phyloP scores from a whole-genome alignment of 2,797 vertebrate species.

The Lutjanus argentimaculatus region DNA sequence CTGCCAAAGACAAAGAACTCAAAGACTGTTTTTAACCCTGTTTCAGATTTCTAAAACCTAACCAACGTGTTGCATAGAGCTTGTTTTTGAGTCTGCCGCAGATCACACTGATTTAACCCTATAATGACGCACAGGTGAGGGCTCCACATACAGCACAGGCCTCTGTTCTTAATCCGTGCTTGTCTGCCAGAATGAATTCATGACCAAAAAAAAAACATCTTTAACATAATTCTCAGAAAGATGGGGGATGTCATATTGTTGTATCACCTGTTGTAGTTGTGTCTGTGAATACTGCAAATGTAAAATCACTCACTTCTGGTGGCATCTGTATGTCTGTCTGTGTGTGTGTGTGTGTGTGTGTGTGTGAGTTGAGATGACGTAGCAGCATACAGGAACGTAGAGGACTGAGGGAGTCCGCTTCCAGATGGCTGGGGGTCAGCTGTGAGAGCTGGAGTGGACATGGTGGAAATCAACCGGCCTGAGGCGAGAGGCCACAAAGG shows the following conservation, averaged over 20 bases:
- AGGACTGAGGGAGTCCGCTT: conserved; percentile 45
- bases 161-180: conserved; percentile 37
- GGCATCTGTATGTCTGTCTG: neutral
- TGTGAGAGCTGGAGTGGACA: conserved; percentile 35
- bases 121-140: conserved; percentile 6
- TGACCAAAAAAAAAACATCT: neutral
- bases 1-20: neutral
- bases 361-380: conserved; percentile 48
- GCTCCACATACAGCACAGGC: conserved; percentile 5
- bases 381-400: conserved; percentile 75
- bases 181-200: conserved; percentile 20
- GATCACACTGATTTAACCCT: conserved; percentile 19
- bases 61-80: conserved; percentile 65
- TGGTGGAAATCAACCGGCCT: conserved; percentile 54
- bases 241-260: conserved; percentile 12
- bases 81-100: conserved; percentile 44
- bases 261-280: conserved; percentile 29
- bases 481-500: conserved; percentile 72
- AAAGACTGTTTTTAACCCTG: conserved; percentile 33
- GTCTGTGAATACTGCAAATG: conserved; percentile 7
- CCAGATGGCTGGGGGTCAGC: conserved; percentile 35
- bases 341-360: conserved; percentile 1
- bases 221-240: neutral
- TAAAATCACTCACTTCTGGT: conserved; percentile 19
- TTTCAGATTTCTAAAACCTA: conserved; percentile 42